These are phyloP conservation scores for Lasioglossum albipes DNA, from an alignment of 1,140 invertebrate species.

Conservation along the genomic window DNA sequence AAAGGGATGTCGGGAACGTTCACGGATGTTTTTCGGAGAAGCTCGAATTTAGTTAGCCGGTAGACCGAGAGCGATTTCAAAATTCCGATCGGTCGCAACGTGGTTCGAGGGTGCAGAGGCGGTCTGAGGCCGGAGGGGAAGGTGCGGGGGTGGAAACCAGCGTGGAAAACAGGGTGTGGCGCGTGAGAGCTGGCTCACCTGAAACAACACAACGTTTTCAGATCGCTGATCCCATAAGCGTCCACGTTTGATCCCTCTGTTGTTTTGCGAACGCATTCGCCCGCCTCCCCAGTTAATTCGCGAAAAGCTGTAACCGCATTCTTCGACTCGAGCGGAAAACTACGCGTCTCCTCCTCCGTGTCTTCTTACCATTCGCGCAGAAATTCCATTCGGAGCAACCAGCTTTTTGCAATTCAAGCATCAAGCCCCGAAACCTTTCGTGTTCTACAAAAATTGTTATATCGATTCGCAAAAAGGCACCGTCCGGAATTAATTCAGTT, in stretches of 20 bases:
- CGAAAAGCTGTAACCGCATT: conserved; percentile 53
- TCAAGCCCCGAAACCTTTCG: too few relatives aligned
- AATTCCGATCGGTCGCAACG: conserved; percentile 60
- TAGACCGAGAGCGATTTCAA: conserved; percentile 63
- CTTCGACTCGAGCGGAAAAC: conserved; percentile 46
- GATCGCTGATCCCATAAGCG: conserved; percentile 79
- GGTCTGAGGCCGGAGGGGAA: conserved; percentile 26
- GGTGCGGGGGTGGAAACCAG: conserved; percentile 44
- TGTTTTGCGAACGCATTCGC: conserved; percentile 67
- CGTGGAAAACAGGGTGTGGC: conserved; percentile 70
- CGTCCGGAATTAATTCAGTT: too few relatives aligned
- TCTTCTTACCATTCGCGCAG: too few relatives aligned
- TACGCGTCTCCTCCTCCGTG: not conserved
- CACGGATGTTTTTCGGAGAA: conserved; percentile 31
- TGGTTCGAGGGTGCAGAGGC: conserved; percentile 28
- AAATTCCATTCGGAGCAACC: too few relatives aligned
- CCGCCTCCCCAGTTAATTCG: conserved; percentile 58
- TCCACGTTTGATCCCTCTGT: conserved; percentile 77
- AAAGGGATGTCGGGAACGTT: not conserved
- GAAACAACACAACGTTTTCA: conserved; percentile 79
- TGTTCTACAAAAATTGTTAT: too few relatives aligned
- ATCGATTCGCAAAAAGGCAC: too few relatives aligned
- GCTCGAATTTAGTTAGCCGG: conserved; percentile 53
- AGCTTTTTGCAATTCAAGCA: too few relatives aligned
- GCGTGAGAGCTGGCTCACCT: conserved; percentile 77